These are phyloP conservation scores for Sminthopsis crassicaudata DNA, from an alignment of 2,113 vertebrate genomes.

Conservation along the genomic window DNA sequence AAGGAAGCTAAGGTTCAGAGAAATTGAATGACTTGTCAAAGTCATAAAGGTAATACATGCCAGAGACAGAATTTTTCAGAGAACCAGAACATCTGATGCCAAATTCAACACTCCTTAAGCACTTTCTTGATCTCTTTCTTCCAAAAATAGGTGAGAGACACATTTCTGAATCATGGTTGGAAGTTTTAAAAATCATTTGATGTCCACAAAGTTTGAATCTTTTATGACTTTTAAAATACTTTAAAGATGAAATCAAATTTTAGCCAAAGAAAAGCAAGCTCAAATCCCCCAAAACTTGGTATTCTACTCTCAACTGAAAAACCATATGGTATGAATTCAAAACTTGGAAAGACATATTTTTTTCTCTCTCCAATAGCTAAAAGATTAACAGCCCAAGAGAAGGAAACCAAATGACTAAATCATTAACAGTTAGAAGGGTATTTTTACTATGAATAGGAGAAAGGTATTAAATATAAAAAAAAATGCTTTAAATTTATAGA, in stretches of 20 bases:
- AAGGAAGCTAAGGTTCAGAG: not conserved
- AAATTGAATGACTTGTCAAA: not conserved
- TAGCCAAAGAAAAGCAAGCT: conserved; percentile 5
- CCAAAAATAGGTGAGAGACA: conserved; percentile 18
- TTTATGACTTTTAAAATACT: conserved; percentile 20
- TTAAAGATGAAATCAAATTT: not conserved
- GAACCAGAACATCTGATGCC: not conserved
- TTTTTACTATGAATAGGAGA: too few relatives aligned
- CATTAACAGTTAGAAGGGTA: too few relatives aligned
- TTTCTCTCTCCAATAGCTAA: not conserved
- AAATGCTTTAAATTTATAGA: too few relatives aligned
- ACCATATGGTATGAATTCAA: not conserved
- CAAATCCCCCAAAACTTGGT: not conserved
- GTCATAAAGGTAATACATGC: not conserved
- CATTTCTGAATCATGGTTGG: not conserved
- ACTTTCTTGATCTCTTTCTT: conserved; percentile 5
- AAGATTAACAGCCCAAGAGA: not conserved
- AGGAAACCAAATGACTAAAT: too few relatives aligned
- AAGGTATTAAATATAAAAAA: too few relatives aligned
- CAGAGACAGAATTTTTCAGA: not conserved
- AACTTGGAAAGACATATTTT: conserved; percentile 28
- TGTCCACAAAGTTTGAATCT: not conserved
- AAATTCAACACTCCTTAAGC: not conserved
- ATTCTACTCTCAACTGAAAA: conserved; percentile 13
- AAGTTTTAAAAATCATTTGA: conserved; percentile 27